A percentile compares a stretch with the other conserved stretches of the same genome.
phyloP scores from a whole-genome alignment of 2,797 vertebrate genomes.

The Gouania willdenowi region DNA sequence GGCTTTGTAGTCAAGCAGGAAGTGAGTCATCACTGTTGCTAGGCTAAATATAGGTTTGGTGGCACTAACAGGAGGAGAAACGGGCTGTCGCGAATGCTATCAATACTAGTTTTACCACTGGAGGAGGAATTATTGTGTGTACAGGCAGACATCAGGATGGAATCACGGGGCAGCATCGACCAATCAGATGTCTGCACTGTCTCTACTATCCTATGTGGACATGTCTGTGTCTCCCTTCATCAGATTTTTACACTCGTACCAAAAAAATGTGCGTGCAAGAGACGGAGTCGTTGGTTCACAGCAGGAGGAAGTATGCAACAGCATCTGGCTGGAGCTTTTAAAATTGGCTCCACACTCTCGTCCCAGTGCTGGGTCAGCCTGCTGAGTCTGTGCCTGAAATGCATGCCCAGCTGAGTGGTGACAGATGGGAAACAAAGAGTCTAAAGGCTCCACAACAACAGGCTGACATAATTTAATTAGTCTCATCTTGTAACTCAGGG shows the following conservation, averaged over 20 bases:
- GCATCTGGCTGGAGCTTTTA: constrained; percentile 19
- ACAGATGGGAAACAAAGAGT: no score
- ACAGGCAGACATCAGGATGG: no score
- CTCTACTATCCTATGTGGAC: no score
- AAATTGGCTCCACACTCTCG: background rate
- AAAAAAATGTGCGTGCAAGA: background rate
- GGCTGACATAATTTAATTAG: no score
- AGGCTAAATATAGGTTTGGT: constrained; percentile 72
- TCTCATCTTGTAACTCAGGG: no score
- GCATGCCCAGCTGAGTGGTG: no score
- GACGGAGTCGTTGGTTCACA: constrained; percentile 9
- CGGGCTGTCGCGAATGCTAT: constrained; percentile 47
- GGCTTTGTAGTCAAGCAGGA: constrained; percentile 74
- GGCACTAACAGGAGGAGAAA: constrained; percentile 43
- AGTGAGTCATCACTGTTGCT: constrained; percentile 76
- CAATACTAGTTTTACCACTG: constrained; percentile 35
- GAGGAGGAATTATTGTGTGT: background rate
- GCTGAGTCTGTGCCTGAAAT: constrained; percentile 4
- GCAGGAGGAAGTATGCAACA: constrained; percentile 14
- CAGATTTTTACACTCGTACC: background rate
- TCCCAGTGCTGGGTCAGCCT: constrained; percentile 11
- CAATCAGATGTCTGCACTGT: no score
- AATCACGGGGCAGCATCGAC: no score
- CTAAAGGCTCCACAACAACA: no score
- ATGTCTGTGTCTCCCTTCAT: background rate